Evolutionary conservation across 2,113 vertebrate species (phyloP), one percentile per base, ranked within the genome.

Genomic region (Circaetus cinerascens): DNA sequence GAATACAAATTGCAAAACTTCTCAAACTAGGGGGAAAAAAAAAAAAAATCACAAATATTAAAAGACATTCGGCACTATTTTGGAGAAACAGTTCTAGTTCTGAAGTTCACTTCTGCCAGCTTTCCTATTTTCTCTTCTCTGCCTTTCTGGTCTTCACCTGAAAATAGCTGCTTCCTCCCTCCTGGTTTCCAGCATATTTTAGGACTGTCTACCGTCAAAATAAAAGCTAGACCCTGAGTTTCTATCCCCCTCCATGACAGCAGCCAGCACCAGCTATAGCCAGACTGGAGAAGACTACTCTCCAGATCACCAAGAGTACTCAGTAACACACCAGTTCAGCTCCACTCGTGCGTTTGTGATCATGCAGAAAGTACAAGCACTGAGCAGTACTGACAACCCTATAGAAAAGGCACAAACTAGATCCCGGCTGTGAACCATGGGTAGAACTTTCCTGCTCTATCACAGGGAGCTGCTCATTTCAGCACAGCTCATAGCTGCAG

Each of bases 301-400:
- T 74, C 55, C n/a, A 87, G 16, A 15, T 1, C 32, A 46, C 14
- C 27, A 77, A 36, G 14, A 78, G 41, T 4, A 46, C 29, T 45
- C 4, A 3, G 34, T 43, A 36, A 16, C 25, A 25, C 45, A 60
- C 13, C 32, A 51, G 45, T 11, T 19, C 40, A 60, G 63, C 45
- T 75, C 46, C 67, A 32, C 46, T 72, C n/a, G 3, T 10, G 30
- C 19, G 8, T 45, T 38, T 45, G 43, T 23, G 48, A 60, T 7
- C 25, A 19, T 0, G 1, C 25, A 34, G 36, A 20, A 76, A 38
- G 23, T 0, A 43, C 16, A 29, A 56, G 45, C 85, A 16, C 40
- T 16, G 55, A 40, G 45, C 63, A 48, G 30, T 1, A 21, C 53
- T 36, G 17, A 43, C n/a, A 72, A 15, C 46, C 13, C 29, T 10